A percentile compares a stretch with the other conserved stretches of the same genome.
Evolutionary conservation across 2,888 invertebrate genomes (phyloP).

Genomic region (Drosophila infuscata): DNA sequence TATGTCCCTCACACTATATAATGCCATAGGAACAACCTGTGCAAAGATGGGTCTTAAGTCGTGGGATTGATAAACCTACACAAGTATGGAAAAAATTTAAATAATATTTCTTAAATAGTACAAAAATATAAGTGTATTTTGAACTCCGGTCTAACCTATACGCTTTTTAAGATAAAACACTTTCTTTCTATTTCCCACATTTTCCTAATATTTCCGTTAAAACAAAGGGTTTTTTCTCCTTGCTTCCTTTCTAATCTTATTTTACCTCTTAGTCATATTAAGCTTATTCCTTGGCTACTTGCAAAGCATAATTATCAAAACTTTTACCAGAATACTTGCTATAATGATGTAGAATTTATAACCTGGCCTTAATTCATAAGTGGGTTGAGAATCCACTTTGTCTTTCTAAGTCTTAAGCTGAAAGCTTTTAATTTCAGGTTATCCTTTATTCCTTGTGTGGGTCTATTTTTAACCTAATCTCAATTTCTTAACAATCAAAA

Average conservation of each 20-base stretch:
- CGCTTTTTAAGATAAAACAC: neutral
- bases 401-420: neutral
- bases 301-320: neutral
- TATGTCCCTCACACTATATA: neutral
- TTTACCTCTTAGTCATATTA: neutral
- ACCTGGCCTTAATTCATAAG: neutral
- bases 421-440: neutral
- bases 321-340: neutral
- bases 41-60: neutral
- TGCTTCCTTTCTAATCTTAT: neutral
- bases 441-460: neutral
- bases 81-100: neutral
- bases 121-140: neutral
- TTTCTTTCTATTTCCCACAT: neutral
- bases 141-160: neutral
- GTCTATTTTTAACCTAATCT: neutral
- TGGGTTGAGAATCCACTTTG: neutral
- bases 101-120: neutral
- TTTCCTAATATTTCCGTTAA: neutral
- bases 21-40: no score
- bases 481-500: constrained; percentile 1
- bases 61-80: neutral
- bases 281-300: neutral
- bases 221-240: neutral
- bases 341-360: neutral